Evolutionary conservation across 2,113 vertebrate species (phyloP).

Genomic region (Penelope pileata): DNA sequence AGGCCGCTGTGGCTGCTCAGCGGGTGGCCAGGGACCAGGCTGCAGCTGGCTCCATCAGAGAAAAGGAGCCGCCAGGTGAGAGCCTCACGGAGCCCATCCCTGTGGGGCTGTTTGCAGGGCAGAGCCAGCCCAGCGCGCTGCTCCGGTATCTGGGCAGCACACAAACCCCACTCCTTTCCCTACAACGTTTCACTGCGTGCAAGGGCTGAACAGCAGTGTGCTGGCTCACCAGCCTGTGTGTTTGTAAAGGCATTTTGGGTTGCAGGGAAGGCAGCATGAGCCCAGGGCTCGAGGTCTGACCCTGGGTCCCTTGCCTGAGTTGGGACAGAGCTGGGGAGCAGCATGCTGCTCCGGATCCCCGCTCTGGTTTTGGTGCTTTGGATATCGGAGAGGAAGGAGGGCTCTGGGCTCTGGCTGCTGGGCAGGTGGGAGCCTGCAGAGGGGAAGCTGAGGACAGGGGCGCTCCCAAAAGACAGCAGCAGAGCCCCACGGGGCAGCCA

Average conservation of each 20-base stretch:
- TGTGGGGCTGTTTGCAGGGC: fast-evolving
- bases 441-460: fast-evolving
- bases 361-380: fast-evolving
- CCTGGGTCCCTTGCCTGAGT: neutral
- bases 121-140: fast-evolving
- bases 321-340: neutral
- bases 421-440: neutral
- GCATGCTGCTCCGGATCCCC: neutral
- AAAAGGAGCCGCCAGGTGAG: neutral
- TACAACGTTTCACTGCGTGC: neutral
- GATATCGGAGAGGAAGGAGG: fast-evolving
- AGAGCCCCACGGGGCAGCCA: too few species aligned
- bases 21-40: neutral
- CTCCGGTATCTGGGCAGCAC: fast-evolving
- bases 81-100: neutral
- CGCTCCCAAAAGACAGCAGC: fast-evolving
- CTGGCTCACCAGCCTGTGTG: neutral
- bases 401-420: too few species aligned
- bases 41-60: neutral
- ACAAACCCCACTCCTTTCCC: neutral
- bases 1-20: fast-evolving
- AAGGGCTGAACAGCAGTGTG: neutral
- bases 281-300: neutral
- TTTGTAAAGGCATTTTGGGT: neutral
- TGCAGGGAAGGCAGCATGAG: neutral